A percentile compares a stretch with the other conserved stretches of the same genome.
These are phyloP conservation scores for Zophobas atratus DNA, from an alignment of 1,140 invertebrate genomes.

Conservation along the genomic window DNA sequence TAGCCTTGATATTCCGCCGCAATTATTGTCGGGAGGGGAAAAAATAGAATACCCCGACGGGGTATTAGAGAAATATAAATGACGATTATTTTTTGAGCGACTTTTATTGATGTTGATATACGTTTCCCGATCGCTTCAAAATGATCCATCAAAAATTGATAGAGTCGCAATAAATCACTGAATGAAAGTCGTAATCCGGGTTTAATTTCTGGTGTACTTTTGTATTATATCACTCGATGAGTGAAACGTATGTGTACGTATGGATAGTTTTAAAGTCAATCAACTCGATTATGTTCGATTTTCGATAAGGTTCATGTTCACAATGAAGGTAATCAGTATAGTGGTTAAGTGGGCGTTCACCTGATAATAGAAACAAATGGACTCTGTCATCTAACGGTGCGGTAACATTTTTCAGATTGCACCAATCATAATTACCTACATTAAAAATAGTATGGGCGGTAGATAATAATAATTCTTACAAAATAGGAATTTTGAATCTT, in stretches of 20 bases:
- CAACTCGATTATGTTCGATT: conserved; percentile 38
- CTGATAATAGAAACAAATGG: conserved; percentile 28
- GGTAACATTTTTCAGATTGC: not conserved
- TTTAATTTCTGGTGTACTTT: conserved; percentile 22
- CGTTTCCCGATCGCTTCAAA: conserved; percentile 13
- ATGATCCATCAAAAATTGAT: conserved; percentile 39
- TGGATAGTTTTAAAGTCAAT: conserved; percentile 36
- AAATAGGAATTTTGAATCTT: too few species aligned
- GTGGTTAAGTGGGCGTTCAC: conserved; percentile 8
- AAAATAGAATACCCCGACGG: conserved; percentile 5
- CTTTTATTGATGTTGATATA: conserved; percentile 38
- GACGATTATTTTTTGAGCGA: conserved; percentile 3
- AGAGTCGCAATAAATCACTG: conserved; percentile 26
- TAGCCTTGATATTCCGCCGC: conserved; percentile 4
- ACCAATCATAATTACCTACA: not conserved
- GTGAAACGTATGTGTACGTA: conserved; percentile 13
- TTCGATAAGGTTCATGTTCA: conserved; percentile 28
- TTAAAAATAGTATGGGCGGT: too few species aligned
- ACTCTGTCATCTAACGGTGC: not conserved
- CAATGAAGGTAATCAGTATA: conserved; percentile 1
- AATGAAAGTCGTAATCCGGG: conserved; percentile 23
- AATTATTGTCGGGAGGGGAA: not conserved
- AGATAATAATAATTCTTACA: too few species aligned
- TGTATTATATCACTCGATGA: conserved; percentile 10
- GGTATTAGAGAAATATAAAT: conserved; percentile 13